phyloP scores from a whole-genome alignment of 2,113 vertebrate species.

The Saimiri boliviensis region DNA sequence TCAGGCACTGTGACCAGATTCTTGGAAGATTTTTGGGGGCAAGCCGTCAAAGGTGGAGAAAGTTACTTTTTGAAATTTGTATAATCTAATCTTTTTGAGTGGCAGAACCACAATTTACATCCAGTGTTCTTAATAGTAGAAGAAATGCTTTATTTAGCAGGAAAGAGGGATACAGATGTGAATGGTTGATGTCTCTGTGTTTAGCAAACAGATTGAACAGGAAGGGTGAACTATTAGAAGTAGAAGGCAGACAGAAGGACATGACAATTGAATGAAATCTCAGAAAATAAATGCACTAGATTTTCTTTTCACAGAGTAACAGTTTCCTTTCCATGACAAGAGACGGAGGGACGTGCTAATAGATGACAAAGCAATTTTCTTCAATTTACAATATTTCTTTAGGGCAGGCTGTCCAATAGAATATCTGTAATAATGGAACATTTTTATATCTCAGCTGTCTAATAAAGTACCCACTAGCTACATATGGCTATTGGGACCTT shows the following conservation, averaged over 20 bases:
- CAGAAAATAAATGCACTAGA: background rate
- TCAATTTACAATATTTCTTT: constrained; percentile 7
- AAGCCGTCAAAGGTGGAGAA: background rate
- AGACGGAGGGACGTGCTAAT: background rate
- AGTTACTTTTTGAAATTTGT: background rate
- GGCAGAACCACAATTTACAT: background rate
- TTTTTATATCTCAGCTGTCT: background rate
- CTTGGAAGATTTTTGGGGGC: background rate
- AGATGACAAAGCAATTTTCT: constrained; percentile 42
- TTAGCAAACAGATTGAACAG: background rate
- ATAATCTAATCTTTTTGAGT: background rate
- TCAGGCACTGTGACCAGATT: background rate
- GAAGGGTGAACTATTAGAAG: background rate
- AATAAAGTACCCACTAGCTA: background rate
- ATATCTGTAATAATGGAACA: background rate
- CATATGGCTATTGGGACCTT: background rate
- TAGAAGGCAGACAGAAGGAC: background rate
- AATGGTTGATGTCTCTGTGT: background rate
- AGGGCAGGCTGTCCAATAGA: background rate
- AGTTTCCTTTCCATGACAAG: background rate
- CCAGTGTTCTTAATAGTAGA: background rate
- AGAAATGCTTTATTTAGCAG: background rate
- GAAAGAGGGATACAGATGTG: background rate
- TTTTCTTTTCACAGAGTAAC: background rate
- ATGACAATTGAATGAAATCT: constrained; percentile 3